These are phyloP conservation scores for Otus sunia DNA, from an alignment of 2,113 vertebrate genomes.

Conservation along the genomic window DNA sequence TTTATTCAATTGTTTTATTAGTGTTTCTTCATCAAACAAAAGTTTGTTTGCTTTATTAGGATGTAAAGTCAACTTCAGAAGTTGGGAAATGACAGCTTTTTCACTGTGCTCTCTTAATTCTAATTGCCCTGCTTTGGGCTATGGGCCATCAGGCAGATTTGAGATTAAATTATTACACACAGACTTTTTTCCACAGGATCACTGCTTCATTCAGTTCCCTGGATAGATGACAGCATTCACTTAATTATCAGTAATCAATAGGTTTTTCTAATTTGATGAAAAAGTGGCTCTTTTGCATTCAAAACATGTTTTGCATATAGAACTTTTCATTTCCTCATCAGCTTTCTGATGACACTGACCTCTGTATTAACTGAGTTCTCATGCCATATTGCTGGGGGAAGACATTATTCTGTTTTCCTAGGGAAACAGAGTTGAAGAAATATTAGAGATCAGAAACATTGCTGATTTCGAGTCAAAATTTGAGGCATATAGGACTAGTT, in stretches of 20 bases:
- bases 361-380: neutral
- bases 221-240: neutral
- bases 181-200: neutral
- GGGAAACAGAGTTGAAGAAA: neutral
- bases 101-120: neutral
- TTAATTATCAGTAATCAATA: neutral
- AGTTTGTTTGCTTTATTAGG: fast-evolving
- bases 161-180: neutral
- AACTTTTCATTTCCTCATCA: neutral
- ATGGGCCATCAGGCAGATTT: neutral
- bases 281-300: neutral
- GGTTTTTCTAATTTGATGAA: neutral
- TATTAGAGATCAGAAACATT: neutral
- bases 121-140: neutral
- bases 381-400: fast-evolving
- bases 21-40: neutral
- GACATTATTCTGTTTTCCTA: neutral
- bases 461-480: neutral
- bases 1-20: neutral
- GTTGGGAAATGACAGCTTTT: neutral
- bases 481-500: neutral
- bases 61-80: neutral
- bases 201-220: neutral
- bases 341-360: neutral
- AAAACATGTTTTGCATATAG: neutral